Base-by-base conservation (phyloP, 2,888 invertebrate species). In the Trissoscelio sp. region DNA sequence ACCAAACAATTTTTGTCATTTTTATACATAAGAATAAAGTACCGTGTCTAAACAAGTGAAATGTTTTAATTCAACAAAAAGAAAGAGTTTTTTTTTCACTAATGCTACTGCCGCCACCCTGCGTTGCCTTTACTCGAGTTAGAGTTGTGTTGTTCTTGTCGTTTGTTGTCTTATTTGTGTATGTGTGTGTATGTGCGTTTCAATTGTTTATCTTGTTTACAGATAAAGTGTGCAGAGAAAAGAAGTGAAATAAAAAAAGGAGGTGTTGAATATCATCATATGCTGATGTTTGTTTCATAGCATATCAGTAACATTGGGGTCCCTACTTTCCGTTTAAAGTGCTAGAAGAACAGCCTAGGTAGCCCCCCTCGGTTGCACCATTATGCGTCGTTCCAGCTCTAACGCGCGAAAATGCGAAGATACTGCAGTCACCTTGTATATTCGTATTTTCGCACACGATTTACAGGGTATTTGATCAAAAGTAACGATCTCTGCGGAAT, bases 331-430 rank as follows among this genome's bases (percentile, higher is more conserved):
- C 91, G 90, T 92, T 92, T 90, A 86, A 89, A 92, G 94, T 94
- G 94, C 94, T 94, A 94, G 94, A 94, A 94, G 94, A 94, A 94
- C 94, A 94, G 94, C 94, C 93, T 93, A 92, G 92, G 90, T 92
- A 92, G 92, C 92, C 91, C 92, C 91, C 91, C 91, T 90, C 90
- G 89, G 89, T 89, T 88, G 89, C 91, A 90, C 91, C 93, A 93
- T 93, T 93, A 86, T 85, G 73, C 44, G 31, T 81, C 79, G 83
- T 86, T 75, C 72, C 80, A 85, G 83, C 85, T 80, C 79, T 79
- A 83, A 81, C 73, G 72, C 66, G 75, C 53, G 75, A 79, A 73
- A 60, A 73, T 62, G 14, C 70, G 64, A 64, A 74, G 5, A 48
- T 58, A 42, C 46, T 51, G 5, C 39, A 24, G 2, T n/a, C 9